A percentile compares a stretch with the other conserved stretches of the same genome.
These are phyloP conservation scores for Actenoides hombroni DNA, from an alignment of 2,113 vertebrate species.

Conservation along the genomic window DNA sequence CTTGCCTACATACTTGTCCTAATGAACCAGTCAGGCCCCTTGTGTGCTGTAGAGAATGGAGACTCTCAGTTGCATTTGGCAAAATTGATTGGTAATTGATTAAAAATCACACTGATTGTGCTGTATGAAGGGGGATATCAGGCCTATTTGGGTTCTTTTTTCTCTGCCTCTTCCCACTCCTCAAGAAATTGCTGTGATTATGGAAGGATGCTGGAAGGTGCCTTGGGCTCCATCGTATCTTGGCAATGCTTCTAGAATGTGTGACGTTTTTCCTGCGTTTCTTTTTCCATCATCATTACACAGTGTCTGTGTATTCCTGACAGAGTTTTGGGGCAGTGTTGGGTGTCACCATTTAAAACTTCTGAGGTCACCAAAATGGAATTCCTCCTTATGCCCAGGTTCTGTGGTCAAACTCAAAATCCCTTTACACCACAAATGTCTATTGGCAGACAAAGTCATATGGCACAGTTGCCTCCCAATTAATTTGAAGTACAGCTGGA, in stretches of 20 bases:
- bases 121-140: neutral
- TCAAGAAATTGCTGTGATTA: neutral
- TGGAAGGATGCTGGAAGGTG: neutral
- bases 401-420: neutral
- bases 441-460: neutral
- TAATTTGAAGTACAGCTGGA: neutral
- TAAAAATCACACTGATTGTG: neutral
- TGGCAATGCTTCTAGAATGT: neutral
- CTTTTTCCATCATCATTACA: neutral
- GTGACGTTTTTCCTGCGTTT: neutral
- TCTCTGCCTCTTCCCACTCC: neutral
- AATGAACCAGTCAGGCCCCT: neutral
- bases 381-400: neutral
- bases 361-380: neutral
- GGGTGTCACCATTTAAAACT: neutral
- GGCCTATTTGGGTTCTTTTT: neutral
- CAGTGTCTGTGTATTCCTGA: neutral
- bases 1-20: neutral
- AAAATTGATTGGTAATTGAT: neutral
- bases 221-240: fast-evolving
- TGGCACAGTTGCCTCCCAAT: neutral
- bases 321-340: neutral
- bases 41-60: neutral
- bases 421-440: neutral
- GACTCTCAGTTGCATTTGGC: neutral